Conservation (phyloP, 2,113 vertebrate genomes). For the Blennius ocellaris region DNA sequence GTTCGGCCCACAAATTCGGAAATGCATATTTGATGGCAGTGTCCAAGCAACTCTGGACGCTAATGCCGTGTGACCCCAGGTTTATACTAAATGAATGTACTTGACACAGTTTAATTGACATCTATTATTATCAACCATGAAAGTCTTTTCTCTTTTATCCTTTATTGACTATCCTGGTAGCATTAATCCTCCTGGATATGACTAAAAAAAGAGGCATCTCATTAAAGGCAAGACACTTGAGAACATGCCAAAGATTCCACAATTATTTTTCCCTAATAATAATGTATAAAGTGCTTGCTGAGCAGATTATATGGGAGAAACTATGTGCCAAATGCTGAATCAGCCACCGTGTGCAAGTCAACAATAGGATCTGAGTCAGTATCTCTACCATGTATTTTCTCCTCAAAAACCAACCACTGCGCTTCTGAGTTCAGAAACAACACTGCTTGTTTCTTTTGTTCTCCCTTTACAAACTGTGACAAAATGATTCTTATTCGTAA, state of each 20-base stretch:
- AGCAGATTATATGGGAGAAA: conserved; percentile 9
- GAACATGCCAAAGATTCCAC: neutral
- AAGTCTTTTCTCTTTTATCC: too few species aligned
- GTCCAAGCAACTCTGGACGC: too few species aligned
- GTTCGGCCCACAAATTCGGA: too few species aligned
- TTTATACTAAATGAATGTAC: too few species aligned
- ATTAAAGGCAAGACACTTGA: conserved; percentile 1
- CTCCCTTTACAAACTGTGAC: conserved; percentile 32
- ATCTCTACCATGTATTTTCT: conserved; percentile 22
- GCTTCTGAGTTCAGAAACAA: conserved; percentile 33
- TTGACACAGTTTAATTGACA: too few species aligned
- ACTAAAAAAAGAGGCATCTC: neutral
- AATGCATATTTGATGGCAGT: too few species aligned
- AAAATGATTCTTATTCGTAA: conserved; percentile 7
- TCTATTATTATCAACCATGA: too few species aligned
- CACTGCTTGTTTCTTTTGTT: conserved; percentile 14
- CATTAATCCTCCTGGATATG: neutral
- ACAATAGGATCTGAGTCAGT: conserved; percentile 32
- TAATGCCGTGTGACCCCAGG: too few species aligned
- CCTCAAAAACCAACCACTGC: neutral
- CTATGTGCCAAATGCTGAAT: conserved; percentile 32
- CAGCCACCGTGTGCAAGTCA: conserved; percentile 17
- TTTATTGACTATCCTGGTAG: neutral
- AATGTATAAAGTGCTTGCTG: conserved; percentile 16
- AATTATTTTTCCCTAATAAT: conserved; percentile 1